A percentile compares a stretch with the other conserved stretches of the same genome.
Conservation (phyloP, 1,140 invertebrate species). For the Paramacrobiotus metropolitanus region DNA sequence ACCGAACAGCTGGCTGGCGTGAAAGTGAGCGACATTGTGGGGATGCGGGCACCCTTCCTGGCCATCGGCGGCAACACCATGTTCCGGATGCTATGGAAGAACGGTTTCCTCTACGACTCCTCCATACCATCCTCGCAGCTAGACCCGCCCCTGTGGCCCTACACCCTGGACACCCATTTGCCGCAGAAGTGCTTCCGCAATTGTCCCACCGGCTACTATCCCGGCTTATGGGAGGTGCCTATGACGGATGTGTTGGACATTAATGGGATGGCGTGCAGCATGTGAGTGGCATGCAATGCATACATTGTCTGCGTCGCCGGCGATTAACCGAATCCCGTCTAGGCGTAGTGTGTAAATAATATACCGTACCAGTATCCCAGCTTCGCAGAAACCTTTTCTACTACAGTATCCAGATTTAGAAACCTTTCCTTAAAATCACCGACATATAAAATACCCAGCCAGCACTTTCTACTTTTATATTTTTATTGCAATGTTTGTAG, state of each 20-base stretch:
- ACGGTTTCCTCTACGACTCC: slow-evolving; percentile 78
- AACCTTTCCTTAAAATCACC: too few relatives aligned
- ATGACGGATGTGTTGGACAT: slow-evolving; percentile 78
- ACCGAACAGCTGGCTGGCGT: not conserved
- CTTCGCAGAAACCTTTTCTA: too few relatives aligned
- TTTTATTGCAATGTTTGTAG: too few relatives aligned
- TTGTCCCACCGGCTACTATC: slow-evolving; percentile 53
- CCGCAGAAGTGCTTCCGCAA: slow-evolving; percentile 69
- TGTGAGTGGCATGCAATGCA: slow-evolving; percentile 54
- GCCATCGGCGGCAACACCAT: slow-evolving; percentile 76
- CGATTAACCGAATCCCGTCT: too few relatives aligned
- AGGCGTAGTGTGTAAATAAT: too few relatives aligned
- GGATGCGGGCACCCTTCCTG: slow-evolving; percentile 60
- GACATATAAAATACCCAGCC: too few relatives aligned
- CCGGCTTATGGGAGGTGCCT: slow-evolving; percentile 83
- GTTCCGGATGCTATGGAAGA: slow-evolving; percentile 84
- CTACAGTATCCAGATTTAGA: too few relatives aligned
- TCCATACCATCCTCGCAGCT: slow-evolving; percentile 69
- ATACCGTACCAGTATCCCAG: too few relatives aligned
- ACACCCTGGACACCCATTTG: slow-evolving; percentile 81
- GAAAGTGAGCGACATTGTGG: slow-evolving; percentile 50
- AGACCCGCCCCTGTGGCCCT: slow-evolving; percentile 76
- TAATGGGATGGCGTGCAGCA: slow-evolving; percentile 72
- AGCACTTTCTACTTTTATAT: too few relatives aligned
- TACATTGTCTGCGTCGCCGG: slow-evolving; percentile 43